phyloP scores from a whole-genome alignment of 2,888 invertebrate genomes.

The Aspidiotus rigidus region DNA sequence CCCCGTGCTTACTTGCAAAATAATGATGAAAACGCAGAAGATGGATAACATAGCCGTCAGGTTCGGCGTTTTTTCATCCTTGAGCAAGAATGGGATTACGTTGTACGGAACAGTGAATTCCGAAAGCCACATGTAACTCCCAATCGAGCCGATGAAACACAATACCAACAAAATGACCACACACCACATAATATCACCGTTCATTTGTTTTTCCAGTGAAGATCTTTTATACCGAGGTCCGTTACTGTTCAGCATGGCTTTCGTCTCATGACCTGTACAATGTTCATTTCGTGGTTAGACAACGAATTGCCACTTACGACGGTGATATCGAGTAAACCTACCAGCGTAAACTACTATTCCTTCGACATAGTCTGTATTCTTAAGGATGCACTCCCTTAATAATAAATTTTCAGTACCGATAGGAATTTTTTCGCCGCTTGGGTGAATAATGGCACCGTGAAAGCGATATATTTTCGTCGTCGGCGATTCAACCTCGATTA shows the following conservation, averaged over 20 bases:
- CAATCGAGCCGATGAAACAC: slow-evolving; percentile 82
- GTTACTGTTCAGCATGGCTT: slow-evolving; percentile 32
- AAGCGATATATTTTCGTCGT: slow-evolving; percentile 94
- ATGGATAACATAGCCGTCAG: slow-evolving; percentile 70
- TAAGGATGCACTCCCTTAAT: slow-evolving; percentile 83
- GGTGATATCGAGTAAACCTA: slow-evolving; percentile 38
- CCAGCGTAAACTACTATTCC: slow-evolving; percentile 93
- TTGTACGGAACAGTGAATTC: slow-evolving; percentile 52
- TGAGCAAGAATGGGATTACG: slow-evolving; percentile 43
- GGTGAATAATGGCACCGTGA: slow-evolving; percentile 77
- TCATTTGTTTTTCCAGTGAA: slow-evolving; percentile 24
- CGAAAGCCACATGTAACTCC: slow-evolving; percentile 78
- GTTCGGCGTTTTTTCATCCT: slow-evolving; percentile 40
- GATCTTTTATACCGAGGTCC: slow-evolving; percentile 27
- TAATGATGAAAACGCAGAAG: slow-evolving; percentile 93
- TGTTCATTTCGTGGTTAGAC: too few species aligned
- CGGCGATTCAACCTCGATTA: slow-evolving; percentile 85
- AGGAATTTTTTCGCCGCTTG: slow-evolving; percentile 66
- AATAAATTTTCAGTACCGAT: slow-evolving; percentile 83
- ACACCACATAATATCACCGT: slow-evolving; percentile 88
- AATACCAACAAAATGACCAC: slow-evolving; percentile 80
- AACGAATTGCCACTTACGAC: neutral
- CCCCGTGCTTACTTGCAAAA: slow-evolving; percentile 61
- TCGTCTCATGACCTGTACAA: slow-evolving; percentile 34
- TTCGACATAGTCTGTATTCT: slow-evolving; percentile 93